phyloP scores from a whole-genome alignment of 2,797 vertebrate genomes.

The Mastacembelus armatus region DNA sequence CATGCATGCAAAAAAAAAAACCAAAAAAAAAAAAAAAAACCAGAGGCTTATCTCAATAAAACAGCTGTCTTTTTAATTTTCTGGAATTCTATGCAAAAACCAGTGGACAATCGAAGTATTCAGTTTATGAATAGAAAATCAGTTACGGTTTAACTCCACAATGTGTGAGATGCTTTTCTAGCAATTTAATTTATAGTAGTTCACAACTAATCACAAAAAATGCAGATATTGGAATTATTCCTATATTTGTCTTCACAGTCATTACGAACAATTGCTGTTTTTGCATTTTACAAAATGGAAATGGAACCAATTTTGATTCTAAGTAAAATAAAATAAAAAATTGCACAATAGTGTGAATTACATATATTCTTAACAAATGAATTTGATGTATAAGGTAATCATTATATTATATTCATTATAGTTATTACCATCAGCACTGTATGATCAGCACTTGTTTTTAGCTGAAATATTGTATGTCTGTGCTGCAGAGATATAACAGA shows the following conservation, averaged over 20 bases:
- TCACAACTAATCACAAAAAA: constrained; percentile 43
- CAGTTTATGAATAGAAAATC: constrained; percentile 49
- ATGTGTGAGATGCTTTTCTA: constrained; percentile 22
- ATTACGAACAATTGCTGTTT: constrained; percentile 19
- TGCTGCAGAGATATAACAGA: constrained; percentile 5
- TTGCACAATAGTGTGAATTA: not conserved
- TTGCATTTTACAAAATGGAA: constrained; percentile 9
- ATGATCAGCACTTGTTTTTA: not conserved
- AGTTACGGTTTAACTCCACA: constrained; percentile 35
- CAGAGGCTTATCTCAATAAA: constrained; percentile 72
- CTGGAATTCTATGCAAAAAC: constrained; percentile 47
- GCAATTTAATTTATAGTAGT: constrained; percentile 27
- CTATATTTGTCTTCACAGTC: constrained; percentile 19
- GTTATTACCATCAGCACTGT: not conserved
- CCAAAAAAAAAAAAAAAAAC: too few relatives aligned
- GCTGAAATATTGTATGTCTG: constrained; percentile 6
- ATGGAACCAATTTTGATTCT: not conserved
- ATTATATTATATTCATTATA: not conserved
- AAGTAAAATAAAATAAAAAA: constrained; percentile 5
- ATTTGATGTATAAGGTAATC: not conserved
- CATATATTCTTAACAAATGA: constrained; percentile 8
- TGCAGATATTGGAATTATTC: constrained; percentile 29
- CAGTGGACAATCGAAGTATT: constrained; percentile 42
- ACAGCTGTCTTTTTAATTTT: constrained; percentile 78
- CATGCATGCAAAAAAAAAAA: constrained; percentile 31